Conservation (phyloP, 2,888 invertebrate species). For the Ligdia adustata region DNA sequence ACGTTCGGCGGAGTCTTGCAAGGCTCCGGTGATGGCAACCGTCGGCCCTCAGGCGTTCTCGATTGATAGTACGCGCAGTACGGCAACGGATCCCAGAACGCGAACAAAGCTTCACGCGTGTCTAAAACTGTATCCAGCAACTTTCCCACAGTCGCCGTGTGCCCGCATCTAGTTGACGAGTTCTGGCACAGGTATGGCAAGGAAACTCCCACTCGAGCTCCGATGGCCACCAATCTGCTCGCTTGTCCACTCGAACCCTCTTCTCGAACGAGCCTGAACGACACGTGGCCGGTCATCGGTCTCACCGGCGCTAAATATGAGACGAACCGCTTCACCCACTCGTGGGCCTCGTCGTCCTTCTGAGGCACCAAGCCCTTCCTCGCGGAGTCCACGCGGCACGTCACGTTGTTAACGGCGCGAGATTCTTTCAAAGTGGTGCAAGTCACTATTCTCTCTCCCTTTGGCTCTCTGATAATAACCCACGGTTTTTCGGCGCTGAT, state of each 20-base stretch:
- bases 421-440: conserved; percentile 93
- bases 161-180: conserved; percentile 83
- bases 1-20: conserved; percentile 82
- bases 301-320: conserved; percentile 85
- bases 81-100: conserved; percentile 93
- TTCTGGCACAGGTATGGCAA: conserved; percentile 92
- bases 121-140: conserved; percentile 88
- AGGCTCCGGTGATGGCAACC: conserved; percentile 78
- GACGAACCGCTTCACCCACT: conserved; percentile 90
- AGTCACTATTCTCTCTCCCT: conserved; percentile 90
- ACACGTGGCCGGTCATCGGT: conserved; percentile 90
- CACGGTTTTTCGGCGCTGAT: conserved; percentile 90
- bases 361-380: conserved; percentile 88
- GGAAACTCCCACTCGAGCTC: conserved; percentile 91
- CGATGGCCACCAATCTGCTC: conserved; percentile 73
- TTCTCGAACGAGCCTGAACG: conserved; percentile 89
- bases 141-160: conserved; percentile 85
- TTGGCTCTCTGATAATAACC: conserved; percentile 90
- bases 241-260: conserved; percentile 77
- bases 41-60: conserved; percentile 85
- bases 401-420: conserved; percentile 91
- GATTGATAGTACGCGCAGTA: conserved; percentile 94
- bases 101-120: conserved; percentile 91
- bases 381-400: conserved; percentile 88
- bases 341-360: conserved; percentile 86